Evolutionary conservation across 2,113 vertebrate species (phyloP), one percentile per base, ranked within the genome.

Genomic region (Rana temporaria): DNA sequence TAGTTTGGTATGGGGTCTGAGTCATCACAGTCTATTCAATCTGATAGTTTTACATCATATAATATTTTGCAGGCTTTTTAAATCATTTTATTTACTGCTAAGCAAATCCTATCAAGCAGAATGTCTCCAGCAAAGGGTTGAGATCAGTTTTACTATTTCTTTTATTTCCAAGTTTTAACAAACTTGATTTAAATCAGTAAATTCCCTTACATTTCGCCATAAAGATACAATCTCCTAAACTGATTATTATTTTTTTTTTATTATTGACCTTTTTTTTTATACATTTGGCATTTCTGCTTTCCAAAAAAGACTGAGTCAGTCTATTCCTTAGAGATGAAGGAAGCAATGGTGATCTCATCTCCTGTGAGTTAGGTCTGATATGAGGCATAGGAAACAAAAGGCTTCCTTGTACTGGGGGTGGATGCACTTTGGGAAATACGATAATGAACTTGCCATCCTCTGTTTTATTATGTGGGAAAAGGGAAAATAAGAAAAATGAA

Each of bases 161-260:
- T 18, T 30, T 26, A 63, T 53, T 32, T 63, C 79, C 56, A 30
- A 30, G 24, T 30, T 34, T 30, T 34, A 62, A 71, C 38, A 30
- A 63, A 48, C 7, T 62, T 32, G 55, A 69, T 79, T 38, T n/a
- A 19, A 77, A 52, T 17, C 34, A 7, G 14, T n/a, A 67, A 24
- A 32, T 4, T 62, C 9, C 3, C 30, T 38, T 64, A 19, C 24
- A 55, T 48, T 60, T 20, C 22, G n/a, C 19, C 32, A 63, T 60
- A 32, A 65, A 72, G 65, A 73, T 64, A 52, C 17, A 15, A 73
- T 53, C 9, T 38, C 59, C 26, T 9, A 26, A 57, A 32, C 59
- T 72, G 67, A 64, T 73, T 73, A 71, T 69, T 20, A 64, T 73
- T 73, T 80, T 69, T 20, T 79, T 67, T 69, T 20, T 79, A 59